Conservation (phyloP, 1,140 invertebrate genomes). For the Platorchestia sp. region DNA sequence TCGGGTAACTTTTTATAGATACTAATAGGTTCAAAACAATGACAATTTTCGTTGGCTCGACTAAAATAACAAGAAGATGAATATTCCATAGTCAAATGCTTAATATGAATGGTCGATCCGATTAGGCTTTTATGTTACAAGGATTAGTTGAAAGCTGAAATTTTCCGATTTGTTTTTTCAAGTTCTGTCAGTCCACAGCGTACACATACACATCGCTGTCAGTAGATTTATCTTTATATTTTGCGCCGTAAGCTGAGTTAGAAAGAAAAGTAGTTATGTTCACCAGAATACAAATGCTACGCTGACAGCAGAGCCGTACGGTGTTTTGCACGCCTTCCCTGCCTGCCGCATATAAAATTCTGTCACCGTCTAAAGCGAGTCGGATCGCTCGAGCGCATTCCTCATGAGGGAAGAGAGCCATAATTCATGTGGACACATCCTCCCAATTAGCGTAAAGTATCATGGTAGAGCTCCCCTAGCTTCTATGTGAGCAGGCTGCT, state of each 20-base stretch:
- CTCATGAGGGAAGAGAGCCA: conserved; percentile 30
- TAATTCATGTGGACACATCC: conserved; percentile 41
- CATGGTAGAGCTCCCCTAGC: conserved; percentile 5
- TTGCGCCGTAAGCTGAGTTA: background rate
- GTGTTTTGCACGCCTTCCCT: background rate
- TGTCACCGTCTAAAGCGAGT: conserved; percentile 18
- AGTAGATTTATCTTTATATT: background rate
- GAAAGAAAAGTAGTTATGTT: background rate
- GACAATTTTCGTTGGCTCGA: background rate
- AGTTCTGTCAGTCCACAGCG: background rate
- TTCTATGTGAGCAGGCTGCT: background rate
- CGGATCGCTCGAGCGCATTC: background rate
- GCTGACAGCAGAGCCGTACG: background rate
- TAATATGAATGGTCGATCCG: background rate
- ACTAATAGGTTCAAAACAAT: background rate
- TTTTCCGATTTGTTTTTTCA: background rate
- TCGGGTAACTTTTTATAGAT: background rate
- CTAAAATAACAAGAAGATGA: background rate
- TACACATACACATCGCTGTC: no score
- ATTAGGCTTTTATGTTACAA: background rate
- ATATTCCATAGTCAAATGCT: background rate
- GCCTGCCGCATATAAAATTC: background rate
- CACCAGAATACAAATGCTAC: background rate
- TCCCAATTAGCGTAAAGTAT: conserved; percentile 44
- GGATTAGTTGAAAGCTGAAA: background rate